Evolutionary conservation across 2,113 vertebrate genomes (phyloP).

Genomic region (Amia ocellicauda): DNA sequence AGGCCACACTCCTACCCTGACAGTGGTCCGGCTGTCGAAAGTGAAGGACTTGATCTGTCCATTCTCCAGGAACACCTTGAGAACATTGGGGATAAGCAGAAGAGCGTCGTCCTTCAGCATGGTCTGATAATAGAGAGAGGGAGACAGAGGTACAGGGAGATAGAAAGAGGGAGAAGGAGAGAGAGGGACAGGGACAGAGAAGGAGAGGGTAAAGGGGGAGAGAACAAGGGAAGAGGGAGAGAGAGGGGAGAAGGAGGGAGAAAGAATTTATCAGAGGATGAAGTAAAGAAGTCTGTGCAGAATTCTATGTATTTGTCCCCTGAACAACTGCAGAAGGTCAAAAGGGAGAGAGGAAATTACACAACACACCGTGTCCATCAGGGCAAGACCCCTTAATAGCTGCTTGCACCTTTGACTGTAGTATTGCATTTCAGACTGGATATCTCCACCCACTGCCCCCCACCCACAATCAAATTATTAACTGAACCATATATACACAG

Average conservation of each 20-base stretch:
- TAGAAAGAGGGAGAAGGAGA: neutral
- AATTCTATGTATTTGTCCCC: no score
- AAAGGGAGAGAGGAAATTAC: no score
- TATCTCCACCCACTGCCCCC: no score
- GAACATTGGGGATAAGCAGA: constrained; percentile 93
- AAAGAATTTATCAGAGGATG: constrained; percentile 23
- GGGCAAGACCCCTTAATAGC: no score
- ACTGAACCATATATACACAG: no score
- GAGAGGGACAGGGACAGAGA: constrained; percentile 16
- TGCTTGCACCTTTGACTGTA: no score
- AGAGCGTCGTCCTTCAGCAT: constrained; percentile 97
- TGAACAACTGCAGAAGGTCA: no score
- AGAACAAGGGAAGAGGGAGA: neutral
- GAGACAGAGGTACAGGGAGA: neutral
- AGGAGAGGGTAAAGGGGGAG: neutral
- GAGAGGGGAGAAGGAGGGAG: constrained; percentile 8
- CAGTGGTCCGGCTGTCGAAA: constrained; percentile 94
- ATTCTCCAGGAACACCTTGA: constrained; percentile 98
- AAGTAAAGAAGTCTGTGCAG: constrained; percentile 15
- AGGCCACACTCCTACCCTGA: constrained; percentile 72
- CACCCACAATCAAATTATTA: no score
- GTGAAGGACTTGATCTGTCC: constrained; percentile 99
- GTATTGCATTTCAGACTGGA: no score
- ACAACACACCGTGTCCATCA: no score
- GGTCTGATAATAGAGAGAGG: constrained; percentile 67